Base-by-base conservation (phyloP, 2,113 vertebrate species). In the Lethenteron camtschaticum region DNA sequence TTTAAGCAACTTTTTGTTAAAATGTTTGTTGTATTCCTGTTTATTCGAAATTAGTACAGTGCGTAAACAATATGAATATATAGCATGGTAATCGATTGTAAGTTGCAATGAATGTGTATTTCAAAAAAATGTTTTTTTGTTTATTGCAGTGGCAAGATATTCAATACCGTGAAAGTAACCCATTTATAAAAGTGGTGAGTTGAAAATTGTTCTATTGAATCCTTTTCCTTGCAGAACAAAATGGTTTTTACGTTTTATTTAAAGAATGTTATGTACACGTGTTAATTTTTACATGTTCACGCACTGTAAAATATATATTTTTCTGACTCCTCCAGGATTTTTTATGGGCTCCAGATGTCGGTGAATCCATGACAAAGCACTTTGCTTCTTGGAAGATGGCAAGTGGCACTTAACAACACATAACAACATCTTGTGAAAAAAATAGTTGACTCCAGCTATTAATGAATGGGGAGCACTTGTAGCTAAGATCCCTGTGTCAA, bases 321-420 rank as follows among this genome's bases (percentile, higher is more conserved):
- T 20, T 76, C 24, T 69, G 75, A 74, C 78, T 12, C 72, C 72
- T 73, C 55, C 70, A 97, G 94, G 84, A 94, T 79, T 96, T 99
- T 76, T 76, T 95, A 55, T 99, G 94, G 91, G 81, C 85, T 75
- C 86, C 90, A 14, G 91, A 95, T 82, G 88, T 89, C 74, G 96
- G 96, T 81, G 85, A 87, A 71, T 96, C 89, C 20, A 86, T 99
- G 86, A 96, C 86, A 73, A 88, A 92, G 55, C 81, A 81, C 74
- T 82, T 99, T 78, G 83, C 81, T 71, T 79, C 84, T 72, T 90
- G 89, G 88, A 82, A 78, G 66, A 82, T 85, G 82, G 84, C 85
- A 69, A 74, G 82, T 81, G 70, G 75, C 24, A 9, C 8, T n/a
- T 11, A 16, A 60, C 59, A 60, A 58, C 55, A 9, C 57, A 59